Evolutionary conservation across 2,113 vertebrate genomes (phyloP).

Genomic region (Nothobranchius furzeri): DNA sequence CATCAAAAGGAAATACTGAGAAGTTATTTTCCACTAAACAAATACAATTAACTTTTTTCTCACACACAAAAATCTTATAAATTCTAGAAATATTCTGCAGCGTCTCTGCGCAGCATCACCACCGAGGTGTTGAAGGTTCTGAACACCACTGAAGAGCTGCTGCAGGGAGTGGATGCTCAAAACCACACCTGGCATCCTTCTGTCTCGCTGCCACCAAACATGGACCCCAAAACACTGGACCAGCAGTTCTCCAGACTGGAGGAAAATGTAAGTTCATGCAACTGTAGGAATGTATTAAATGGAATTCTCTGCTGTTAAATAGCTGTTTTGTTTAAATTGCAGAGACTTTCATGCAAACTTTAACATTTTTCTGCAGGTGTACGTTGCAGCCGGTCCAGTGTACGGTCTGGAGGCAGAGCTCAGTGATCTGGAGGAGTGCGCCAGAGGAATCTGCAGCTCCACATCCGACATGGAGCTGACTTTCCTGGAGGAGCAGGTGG

Average conservation of each 20-base stretch:
- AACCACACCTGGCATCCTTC: constrained; percentile 44
- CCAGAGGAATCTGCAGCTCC: constrained; percentile 83
- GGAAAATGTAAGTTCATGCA: constrained; percentile 83
- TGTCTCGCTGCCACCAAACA: constrained; percentile 74
- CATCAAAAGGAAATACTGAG: too few species aligned
- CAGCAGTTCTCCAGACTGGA: constrained; percentile 92
- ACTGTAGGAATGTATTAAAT: too few species aligned
- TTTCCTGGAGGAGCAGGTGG: constrained; percentile 93
- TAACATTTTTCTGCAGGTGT: constrained; percentile 81
- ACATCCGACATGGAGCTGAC: constrained; percentile 86
- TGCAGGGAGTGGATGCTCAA: constrained; percentile 79
- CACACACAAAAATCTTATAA: neutral
- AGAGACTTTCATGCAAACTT: neutral
- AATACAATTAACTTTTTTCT: neutral
- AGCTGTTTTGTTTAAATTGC: too few species aligned
- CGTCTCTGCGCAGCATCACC: constrained; percentile 94
- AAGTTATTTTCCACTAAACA: too few species aligned
- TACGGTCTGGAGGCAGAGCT: constrained; percentile 91
- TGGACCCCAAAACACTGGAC: constrained; percentile 83
- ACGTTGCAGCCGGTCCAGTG: constrained; percentile 88
- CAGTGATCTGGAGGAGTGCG: constrained; percentile 85
- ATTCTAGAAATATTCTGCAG: constrained; percentile 90
- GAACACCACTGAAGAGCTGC: constrained; percentile 93
- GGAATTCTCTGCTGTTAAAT: too few species aligned
- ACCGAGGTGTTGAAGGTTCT: constrained; percentile 95